Evolutionary conservation across 2,113 vertebrate species (phyloP), one percentile per base, ranked within the genome.

Genomic region (Varanus komodoensis): DNA sequence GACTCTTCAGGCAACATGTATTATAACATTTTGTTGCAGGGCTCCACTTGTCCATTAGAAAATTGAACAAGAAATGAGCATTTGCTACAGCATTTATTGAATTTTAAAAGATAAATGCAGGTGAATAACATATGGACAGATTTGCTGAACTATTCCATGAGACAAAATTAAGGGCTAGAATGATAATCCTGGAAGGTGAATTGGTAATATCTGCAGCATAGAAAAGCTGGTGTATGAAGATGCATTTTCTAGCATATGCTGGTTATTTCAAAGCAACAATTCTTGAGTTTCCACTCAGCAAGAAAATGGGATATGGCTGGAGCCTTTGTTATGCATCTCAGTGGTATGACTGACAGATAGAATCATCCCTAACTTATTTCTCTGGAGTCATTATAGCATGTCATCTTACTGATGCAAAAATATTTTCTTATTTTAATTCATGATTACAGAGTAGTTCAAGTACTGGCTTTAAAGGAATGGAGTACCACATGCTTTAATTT

Each of bases 401-500:
- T 19, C 61, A 64, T 64, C 61, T 3, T 14, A 61, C 57, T 61
- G 57, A 12, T 73, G 32, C 71, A 73, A 84, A 69, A 23, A 64
- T 27, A 68, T 38, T 69, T 71, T 34, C 21, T 5, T 52, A 81
- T 52, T 44, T 82, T 71, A 38, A 52, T 52, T 25, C 27, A 81
- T 15, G 27, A 54, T 81, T 52, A 12, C 48, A 54, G 71, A 6
- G 6, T 67, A 79, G 3, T 11, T 25, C 32, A 57, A 54, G n/a
- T 57, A 52, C 7, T 27, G 48, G 52, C 29, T 79, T 50, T 50
- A 80, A 87, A 67, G 68, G 29, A 68, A 88, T 6, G 34, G 14
- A 23, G 4, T 82, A 82, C 15, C 80, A 73, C 23, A 32, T 29
- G 23, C 21, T 88, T 81, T 88, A 71, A 73, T 73, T 88, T 88